Base-by-base conservation (phyloP, 2,888 invertebrate species). In the Nymphalis c-album region DNA sequence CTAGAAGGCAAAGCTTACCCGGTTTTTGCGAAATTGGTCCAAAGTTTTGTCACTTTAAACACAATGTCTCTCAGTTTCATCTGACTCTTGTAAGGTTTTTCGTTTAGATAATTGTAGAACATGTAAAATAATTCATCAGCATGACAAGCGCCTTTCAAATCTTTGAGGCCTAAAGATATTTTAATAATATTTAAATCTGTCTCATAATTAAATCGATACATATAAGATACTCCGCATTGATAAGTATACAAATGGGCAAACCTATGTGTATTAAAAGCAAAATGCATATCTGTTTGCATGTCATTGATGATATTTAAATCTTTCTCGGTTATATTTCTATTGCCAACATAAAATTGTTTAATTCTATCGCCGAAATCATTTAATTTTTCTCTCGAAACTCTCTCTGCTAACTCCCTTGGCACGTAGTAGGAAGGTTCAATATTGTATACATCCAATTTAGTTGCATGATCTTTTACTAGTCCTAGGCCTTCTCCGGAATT, bases 61-160 rank as follows among this genome's bases (percentile, higher is more conserved):
- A 83, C 78, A 71, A 90, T 84, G 22, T 80, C 81, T 63, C 83
- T 84, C 10, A 83, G 64, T 1, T 80, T 73, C 6, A 83, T 79
- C 18, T 82, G 80, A 2, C 78, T 72, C 53, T 76, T 73, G 35
- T 85, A 87, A 48, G 78, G 75, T 51, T 86, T 80, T 64, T 83
- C 83, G 60, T 85, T 87, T 1, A 76, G 68, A 3, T 78, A 77
- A 22, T 82, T 83, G 60, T 84, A 87, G 66, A 93, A 93, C 4
- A 90, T 51, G 70, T 93, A 93, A 51, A 84, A 85, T 16, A 93
- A n/a, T 2, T 93, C 93, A 64, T 93, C 93, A 0, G 86, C 89
- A 55, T 93, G 93, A 26, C 85, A 82, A 0, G 85, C 88, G 0
- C 93, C 93, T 77, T 80, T 76, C 40, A 83, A 69, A 26, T 79